Base-by-base conservation (phyloP, 2,888 invertebrate species). In the Aquatica leii region DNA sequence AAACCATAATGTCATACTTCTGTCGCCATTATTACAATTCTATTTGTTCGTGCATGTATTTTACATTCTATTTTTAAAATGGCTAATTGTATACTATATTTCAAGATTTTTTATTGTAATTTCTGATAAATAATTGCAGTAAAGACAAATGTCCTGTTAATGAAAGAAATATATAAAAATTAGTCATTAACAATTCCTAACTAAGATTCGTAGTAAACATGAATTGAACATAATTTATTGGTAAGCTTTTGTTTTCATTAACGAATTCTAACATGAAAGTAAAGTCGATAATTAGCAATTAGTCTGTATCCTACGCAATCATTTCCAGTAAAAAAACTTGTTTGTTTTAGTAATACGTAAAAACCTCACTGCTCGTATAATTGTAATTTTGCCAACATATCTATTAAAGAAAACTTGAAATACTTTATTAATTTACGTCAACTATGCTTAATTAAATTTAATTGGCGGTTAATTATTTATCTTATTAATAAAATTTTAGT, bases 191-290 rank as follows among this genome's bases (percentile, higher is more conserved):
- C 2, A 20, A 46, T 17, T 20, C 17, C 18, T 18, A 18, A 46
- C 17, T 20, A n/a, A 46, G 46, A 20, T 46, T 46, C 8, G 20
- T 46, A n/a, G 18, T 46, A 15, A 18, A 18, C 18, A 46, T 18
- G 14, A 18, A 14, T 49, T 49, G 15, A 15, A 5, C 14, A 12
- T 15, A 43, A 14, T 43, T 9, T 57, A 63, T 59, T 63, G 58
- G 58, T 63, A 63, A 46, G 11, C 55, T 63, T 63, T 63, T 17
- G 49, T 62, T 65, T 65, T 62, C 65, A 65, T 62, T 65, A 62
- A 59, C 62, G 65, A 62, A 60, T 62, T 65, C 59, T 65, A 65
- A 59, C 64, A 59, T 59, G 64, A 62, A 62, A 65, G 65, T 65
- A 61, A 65, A 11, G 57, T 57, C 48, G 65, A 65, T 62, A 65